These are phyloP conservation scores for Strigops habroptila DNA, from an alignment of 2,113 vertebrate species.

Conservation along the genomic window DNA sequence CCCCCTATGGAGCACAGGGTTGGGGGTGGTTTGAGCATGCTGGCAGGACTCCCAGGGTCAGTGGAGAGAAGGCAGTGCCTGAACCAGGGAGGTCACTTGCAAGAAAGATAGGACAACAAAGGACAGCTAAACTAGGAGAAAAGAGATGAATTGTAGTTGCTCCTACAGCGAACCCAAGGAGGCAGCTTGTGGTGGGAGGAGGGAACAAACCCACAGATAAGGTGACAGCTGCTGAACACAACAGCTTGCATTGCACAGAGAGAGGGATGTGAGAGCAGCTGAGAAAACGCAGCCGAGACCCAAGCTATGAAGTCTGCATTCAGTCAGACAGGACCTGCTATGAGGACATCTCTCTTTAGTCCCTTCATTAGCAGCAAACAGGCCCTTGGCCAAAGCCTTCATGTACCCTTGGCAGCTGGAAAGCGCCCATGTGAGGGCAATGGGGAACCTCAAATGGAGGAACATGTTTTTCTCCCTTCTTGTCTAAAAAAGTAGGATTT, in stretches of 20 bases:
- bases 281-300: background rate
- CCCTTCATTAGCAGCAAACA: background rate
- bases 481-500: background rate
- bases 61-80: background rate
- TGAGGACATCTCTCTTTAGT: background rate
- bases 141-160: background rate
- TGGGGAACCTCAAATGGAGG: background rate
- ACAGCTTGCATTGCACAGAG: background rate
- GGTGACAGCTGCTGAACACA: background rate
- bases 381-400: background rate
- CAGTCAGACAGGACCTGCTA: background rate
- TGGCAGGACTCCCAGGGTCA: background rate
- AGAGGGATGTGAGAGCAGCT: background rate
- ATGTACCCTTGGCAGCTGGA: background rate
- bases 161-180: background rate
- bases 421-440: rapidly evolving
- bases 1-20: background rate
- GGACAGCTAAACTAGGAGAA: background rate
- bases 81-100: background rate
- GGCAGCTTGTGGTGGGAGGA: background rate
- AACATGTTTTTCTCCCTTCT: background rate
- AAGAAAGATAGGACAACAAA: background rate
- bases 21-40: too few species aligned
- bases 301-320: background rate
- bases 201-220: background rate